A percentile compares a stretch with the other conserved stretches of the same genome.
Conservation (phyloP, 2,797 vertebrate species). For the Crenuchus spilurus region DNA sequence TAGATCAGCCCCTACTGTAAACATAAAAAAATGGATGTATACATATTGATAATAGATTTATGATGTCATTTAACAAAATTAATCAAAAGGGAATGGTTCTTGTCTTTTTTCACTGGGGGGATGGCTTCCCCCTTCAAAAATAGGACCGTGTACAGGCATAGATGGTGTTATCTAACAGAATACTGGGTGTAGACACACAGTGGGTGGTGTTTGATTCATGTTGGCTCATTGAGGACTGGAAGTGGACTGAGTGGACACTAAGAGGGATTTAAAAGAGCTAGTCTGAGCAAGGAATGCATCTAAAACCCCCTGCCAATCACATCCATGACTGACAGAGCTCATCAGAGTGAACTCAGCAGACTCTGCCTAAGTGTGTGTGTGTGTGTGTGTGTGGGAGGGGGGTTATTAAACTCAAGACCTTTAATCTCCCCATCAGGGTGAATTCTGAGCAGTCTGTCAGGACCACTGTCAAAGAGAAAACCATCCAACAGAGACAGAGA, state of each 20-base stretch:
- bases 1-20: too few relatives aligned
- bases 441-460: constrained; percentile 53
- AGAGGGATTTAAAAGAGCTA: constrained; percentile 11
- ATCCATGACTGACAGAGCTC: constrained; percentile 42
- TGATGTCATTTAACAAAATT: too few relatives aligned
- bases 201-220: constrained; percentile 2
- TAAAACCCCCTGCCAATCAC: constrained; percentile 35
- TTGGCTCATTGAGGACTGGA: background rate
- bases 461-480: constrained; percentile 49
- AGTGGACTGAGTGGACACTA: constrained; percentile 4
- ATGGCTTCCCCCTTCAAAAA: too few relatives aligned
- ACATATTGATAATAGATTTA: too few relatives aligned
- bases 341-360: constrained; percentile 29
- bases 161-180: background rate
- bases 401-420: constrained; percentile 60
- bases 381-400: constrained; percentile 2
- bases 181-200: too few relatives aligned
- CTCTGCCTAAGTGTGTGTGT: constrained; percentile 12
- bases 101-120: too few relatives aligned
- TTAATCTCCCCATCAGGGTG: constrained; percentile 56
- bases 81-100: too few relatives aligned
- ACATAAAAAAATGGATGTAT: too few relatives aligned
- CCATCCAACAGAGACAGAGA: constrained; percentile 32
- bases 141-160: background rate
- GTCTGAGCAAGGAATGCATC: constrained; percentile 12